These are phyloP conservation scores for Phylloscopus trochilus DNA, from an alignment of 2,113 vertebrate species.

Conservation along the genomic window DNA sequence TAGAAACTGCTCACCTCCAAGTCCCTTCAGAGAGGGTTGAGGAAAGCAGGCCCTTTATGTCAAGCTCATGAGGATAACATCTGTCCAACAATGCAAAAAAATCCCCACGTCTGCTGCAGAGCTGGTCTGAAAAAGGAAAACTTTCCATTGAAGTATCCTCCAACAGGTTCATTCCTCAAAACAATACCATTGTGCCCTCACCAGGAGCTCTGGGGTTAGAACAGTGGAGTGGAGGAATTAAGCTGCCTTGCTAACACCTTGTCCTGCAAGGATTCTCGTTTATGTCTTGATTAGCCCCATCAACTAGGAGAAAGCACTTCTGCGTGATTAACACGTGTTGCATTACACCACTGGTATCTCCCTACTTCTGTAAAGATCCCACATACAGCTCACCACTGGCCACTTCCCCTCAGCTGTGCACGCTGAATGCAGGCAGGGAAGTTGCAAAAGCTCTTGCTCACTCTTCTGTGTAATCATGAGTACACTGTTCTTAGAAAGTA, in stretches of 20 bases:
- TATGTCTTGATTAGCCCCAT: neutral
- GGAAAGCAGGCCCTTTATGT: neutral
- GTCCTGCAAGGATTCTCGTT: neutral
- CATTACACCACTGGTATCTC: neutral
- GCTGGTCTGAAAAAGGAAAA: neutral
- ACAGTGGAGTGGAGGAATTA: neutral
- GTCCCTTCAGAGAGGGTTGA: neutral
- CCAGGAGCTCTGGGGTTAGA: neutral
- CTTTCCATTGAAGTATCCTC: neutral
- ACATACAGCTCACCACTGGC: neutral
- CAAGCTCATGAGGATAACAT: neutral
- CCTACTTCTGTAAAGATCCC: constrained; percentile 41
- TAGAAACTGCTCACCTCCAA: neutral
- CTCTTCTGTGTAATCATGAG: constrained; percentile 38
- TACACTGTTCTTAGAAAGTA: constrained; percentile 62
- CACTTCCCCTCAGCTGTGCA: constrained; percentile 46
- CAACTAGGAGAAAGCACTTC: neutral
- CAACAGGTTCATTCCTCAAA: neutral
- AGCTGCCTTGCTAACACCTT: neutral
- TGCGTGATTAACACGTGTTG: neutral
- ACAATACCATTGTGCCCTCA: neutral
- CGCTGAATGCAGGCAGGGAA: neutral
- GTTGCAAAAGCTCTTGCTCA: constrained; percentile 46
- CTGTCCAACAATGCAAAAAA: neutral
- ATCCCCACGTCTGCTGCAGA: neutral